Evolutionary conservation across 2,888 invertebrate species (phyloP).

Genomic region (Lumbricus terrestris): DNA sequence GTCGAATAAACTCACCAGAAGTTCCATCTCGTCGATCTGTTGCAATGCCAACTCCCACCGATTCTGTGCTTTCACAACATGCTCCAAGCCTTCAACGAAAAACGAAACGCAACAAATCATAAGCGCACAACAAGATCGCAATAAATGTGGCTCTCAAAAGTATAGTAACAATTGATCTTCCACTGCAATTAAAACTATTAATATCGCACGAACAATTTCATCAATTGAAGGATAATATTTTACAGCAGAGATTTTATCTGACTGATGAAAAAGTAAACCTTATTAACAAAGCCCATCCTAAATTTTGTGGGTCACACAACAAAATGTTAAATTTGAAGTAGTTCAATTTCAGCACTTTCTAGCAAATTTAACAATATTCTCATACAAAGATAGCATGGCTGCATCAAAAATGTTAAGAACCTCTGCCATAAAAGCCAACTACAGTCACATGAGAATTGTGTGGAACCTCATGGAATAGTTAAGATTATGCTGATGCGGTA

Average conservation of each 20-base stretch:
- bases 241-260: background rate
- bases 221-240: too few relatives aligned
- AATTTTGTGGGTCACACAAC: background rate
- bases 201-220: background rate
- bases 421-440: background rate
- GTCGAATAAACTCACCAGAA: background rate
- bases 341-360: too few relatives aligned
- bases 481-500: background rate
- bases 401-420: background rate
- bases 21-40: constrained; percentile 42
- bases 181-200: background rate
- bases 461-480: background rate
- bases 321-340: background rate
- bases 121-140: background rate
- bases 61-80: constrained; percentile 25
- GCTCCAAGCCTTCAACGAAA: constrained; percentile 26
- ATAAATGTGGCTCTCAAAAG: background rate
- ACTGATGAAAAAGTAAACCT: background rate
- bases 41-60: constrained; percentile 86
- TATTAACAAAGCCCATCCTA: background rate
- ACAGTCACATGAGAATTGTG: too few relatives aligned
- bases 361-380: too few relatives aligned
- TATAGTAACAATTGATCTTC: background rate
- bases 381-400: too few relatives aligned
- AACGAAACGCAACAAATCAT: background rate